Evolutionary conservation across 35 echinoderm and acorn worm species (phyloP), one percentile per base, ranked within the genome.

Genomic region (Stichopus chloronotus): DNA sequence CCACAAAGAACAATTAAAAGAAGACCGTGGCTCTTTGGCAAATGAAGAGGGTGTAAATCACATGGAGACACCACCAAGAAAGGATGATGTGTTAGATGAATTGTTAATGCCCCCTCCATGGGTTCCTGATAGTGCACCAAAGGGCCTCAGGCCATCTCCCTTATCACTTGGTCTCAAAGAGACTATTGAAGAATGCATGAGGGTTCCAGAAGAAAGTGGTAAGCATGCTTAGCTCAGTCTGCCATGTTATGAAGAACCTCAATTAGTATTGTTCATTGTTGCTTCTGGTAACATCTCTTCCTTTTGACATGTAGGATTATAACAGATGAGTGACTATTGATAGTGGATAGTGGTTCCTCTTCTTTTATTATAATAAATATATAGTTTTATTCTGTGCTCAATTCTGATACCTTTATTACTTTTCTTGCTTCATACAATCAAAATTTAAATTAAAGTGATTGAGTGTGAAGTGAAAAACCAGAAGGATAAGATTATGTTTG

Each of bases 171-270:
- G 97, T 53, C 78, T 98, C 17, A 91, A 90, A 72, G 92, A 92
- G 52, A 96, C 95, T 2, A 98, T 98, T 76, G 93, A 98, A 60
- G 95, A 98, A 90, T 96, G 95, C 25, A 94, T 96, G 93, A 80
- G 19, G 79, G 72, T 83, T 61, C 84, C 97, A 88, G 87, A 93
- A 84, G 85, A 80, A 69, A 98, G 88, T 92, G 92, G 96, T 98
- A 74, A 94, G 92, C 87, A 10, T 84, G 7, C 58, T 55, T 83
- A 52, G 30, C 30, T 43, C 30, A 43, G 30, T 3, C 30, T 43
- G 30, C 30, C 30, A 43, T 43, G 30, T 43, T 43, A 43, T 43
- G 30, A 43, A 43, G 30, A 43, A 43, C 30, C 30, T 43, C 30
- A 43, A 43, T 43, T 43, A 43, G 30, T 43, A 1, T 21, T 21